A percentile compares a stretch with the other conserved stretches of the same genome.
These are phyloP conservation scores for Montipora efflorescens DNA, from an alignment of 64 coral and sea anemone species.

Conservation along the genomic window DNA sequence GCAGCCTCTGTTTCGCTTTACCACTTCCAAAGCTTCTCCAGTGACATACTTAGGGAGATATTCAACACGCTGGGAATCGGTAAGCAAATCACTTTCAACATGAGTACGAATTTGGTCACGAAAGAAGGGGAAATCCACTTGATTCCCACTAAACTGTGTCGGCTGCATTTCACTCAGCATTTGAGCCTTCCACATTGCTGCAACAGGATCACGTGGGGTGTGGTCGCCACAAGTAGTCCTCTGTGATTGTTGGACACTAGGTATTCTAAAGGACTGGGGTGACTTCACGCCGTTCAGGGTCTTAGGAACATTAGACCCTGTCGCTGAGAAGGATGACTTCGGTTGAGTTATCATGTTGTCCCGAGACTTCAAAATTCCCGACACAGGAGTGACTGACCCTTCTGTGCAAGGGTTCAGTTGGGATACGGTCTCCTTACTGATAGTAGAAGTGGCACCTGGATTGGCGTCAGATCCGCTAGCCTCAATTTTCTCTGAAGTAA, in stretches of 20 bases:
- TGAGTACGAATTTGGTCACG: slow-evolving; percentile 23
- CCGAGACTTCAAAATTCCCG: no score
- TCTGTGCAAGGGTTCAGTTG: neutral
- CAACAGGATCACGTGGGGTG: neutral
- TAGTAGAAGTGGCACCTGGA: neutral
- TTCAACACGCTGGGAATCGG: slow-evolving; percentile 46
- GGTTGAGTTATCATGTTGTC: no score
- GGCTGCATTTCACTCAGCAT: slow-evolving; percentile 22
- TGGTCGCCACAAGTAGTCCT: no score
- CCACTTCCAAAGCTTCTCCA: slow-evolving; percentile 33
- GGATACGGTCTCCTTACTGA: neutral
- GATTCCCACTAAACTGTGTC: slow-evolving; percentile 50
- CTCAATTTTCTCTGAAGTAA: no score
- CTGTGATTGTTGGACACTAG: neutral
- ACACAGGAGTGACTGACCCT: no score
- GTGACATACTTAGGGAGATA: slow-evolving; percentile 46
- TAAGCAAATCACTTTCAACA: slow-evolving; percentile 31
- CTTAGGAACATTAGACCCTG: neutral
- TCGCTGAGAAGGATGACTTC: no score
- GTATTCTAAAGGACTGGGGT: neutral
- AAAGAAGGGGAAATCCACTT: slow-evolving; percentile 32
- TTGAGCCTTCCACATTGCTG: slow-evolving; percentile 37
- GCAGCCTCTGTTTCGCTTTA: slow-evolving; percentile 46
- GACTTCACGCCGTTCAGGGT: neutral
- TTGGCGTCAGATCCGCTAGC: neutral